Conservation (phyloP, 30 jellyfish, hydroid and myxozoan species). For the Haliclystus octoradiatus region DNA sequence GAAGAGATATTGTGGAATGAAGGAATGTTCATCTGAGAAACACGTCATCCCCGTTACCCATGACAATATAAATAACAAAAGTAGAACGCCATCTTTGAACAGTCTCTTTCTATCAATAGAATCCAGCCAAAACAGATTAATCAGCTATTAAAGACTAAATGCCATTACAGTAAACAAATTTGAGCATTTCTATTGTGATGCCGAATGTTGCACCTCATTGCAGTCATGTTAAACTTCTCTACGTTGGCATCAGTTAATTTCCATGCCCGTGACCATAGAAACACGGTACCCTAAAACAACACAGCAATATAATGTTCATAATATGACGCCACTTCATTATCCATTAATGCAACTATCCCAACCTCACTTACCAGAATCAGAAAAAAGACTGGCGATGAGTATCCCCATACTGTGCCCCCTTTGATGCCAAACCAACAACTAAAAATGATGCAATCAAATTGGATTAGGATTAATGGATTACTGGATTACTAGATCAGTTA, state of each 20-base stretch:
- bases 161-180: too few relatives aligned
- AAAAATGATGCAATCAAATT: constrained; percentile 1
- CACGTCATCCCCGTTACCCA: constrained; percentile 69
- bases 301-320: too few relatives aligned
- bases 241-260: neutral
- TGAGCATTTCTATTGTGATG: neutral
- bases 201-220: neutral
- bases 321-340: too few relatives aligned
- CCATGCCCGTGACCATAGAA: neutral
- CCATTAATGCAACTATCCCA: neutral
- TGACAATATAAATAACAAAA: constrained; percentile 29
- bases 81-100: constrained; percentile 32
- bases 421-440: constrained; percentile 93
- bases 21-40: constrained; percentile 22
- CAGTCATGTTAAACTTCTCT: neutral
- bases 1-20: constrained; percentile 59
- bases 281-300: neutral
- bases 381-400: constrained; percentile 83
- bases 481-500: too few relatives aligned
- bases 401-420: constrained; percentile 93
- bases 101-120: constrained; percentile 41
- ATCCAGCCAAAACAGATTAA: too few relatives aligned
- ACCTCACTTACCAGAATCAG: constrained; percentile 66
- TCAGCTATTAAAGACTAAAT: too few relatives aligned
- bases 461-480: constrained; percentile 1